Conservation (phyloP, 2,113 vertebrate species). For the Perognathus longimembris region DNA sequence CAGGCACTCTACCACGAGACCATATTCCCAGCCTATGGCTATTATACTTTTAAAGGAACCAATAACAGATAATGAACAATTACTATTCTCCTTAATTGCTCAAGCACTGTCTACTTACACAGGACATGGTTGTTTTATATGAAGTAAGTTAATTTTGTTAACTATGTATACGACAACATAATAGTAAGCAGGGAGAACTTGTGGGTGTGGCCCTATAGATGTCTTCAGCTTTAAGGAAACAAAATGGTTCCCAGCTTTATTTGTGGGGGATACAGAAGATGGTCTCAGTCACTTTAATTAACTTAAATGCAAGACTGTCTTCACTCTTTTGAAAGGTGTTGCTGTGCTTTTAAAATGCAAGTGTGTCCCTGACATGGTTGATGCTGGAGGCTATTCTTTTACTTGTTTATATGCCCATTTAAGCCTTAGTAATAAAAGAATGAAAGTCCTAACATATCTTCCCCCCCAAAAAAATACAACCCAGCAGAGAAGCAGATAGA, state of each 20-base stretch:
- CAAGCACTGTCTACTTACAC: not conserved
- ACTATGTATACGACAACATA: not conserved
- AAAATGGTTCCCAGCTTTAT: constrained; percentile 1
- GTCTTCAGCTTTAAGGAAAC: not conserved
- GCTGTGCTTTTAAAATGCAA: constrained; percentile 5
- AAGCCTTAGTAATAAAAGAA: not conserved
- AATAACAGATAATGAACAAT: not conserved
- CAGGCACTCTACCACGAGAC: no score
- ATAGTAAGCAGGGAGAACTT: not conserved
- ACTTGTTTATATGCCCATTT: not conserved
- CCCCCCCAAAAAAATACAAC: not conserved
- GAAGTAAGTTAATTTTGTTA: constrained; percentile 47
- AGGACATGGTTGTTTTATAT: not conserved
- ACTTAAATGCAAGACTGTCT: not conserved
- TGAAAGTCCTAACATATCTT: not conserved
- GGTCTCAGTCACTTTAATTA: not conserved
- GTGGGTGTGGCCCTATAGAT: no score
- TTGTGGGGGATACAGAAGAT: not conserved
- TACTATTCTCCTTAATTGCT: not conserved
- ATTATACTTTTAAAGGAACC: not conserved
- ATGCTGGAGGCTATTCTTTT: not conserved
- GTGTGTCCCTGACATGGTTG: not conserved
- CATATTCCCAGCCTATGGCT: no score
- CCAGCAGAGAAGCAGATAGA: not conserved
- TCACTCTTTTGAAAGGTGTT: constrained; percentile 3